phyloP scores from a whole-genome alignment of 2,113 vertebrate species.

The Nerophis ophidion region DNA sequence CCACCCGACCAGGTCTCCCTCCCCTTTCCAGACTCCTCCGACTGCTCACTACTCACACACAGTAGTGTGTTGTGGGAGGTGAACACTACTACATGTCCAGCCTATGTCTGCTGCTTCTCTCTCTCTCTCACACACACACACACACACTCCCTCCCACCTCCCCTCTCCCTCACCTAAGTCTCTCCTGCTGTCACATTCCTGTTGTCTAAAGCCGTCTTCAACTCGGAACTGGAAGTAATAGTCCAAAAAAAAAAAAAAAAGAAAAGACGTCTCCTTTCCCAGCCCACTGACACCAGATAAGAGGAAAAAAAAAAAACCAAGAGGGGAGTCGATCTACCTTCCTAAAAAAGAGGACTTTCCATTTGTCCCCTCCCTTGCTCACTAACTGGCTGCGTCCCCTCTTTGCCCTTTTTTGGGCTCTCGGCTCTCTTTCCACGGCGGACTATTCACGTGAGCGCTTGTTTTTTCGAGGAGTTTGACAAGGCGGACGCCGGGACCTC shows the following conservation, averaged over 20 bases:
- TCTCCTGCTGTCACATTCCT: conserved; percentile 66
- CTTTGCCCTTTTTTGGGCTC: conserved; percentile 49
- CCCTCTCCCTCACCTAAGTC: conserved; percentile 19
- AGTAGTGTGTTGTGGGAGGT: conserved; percentile 51
- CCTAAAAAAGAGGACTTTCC: conserved; percentile 41
- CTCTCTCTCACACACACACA: conserved; percentile 10
- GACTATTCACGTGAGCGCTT: conserved; percentile 55
- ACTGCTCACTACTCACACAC: conserved; percentile 50
- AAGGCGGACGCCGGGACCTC: conserved; percentile 28
- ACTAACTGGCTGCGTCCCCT: conserved; percentile 10
- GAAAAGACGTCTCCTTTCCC: background rate
- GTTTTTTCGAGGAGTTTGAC: conserved; percentile 53
- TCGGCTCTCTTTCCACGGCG: conserved; percentile 36
- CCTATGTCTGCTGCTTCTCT: conserved; percentile 15
- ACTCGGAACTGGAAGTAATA: conserved; percentile 37
- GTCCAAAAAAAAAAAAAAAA: conserved; percentile 9
- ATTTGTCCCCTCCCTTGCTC: conserved; percentile 15
- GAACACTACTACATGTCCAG: conserved; percentile 66
- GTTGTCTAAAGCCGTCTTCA: conserved; percentile 58
- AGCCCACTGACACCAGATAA: conserved; percentile 23
- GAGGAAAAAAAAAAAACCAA: conserved; percentile 40
- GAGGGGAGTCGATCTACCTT: conserved; percentile 53
- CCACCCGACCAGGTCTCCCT: background rate
- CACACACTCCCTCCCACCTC: background rate
- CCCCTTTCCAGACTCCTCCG: conserved; percentile 36